Percentiles rank a stretch among this genome's conserved stretches.
Evolutionary conservation across 2,888 invertebrate species (phyloP).

Genomic region (Leptinotarsa haldemani): DNA sequence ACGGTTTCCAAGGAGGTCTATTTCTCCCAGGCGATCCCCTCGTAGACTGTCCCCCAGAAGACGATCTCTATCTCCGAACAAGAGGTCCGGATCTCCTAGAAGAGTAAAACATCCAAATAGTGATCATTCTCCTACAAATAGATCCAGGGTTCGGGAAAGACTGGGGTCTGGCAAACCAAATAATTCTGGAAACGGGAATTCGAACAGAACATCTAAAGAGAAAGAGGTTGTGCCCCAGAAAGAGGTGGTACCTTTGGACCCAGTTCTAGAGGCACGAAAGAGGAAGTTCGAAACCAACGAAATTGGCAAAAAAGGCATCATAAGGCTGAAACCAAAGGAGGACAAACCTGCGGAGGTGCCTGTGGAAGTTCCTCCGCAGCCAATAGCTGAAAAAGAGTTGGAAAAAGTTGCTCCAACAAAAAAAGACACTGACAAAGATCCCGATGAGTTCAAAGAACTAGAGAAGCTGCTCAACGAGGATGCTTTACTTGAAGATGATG

Average conservation of each 20-base stretch:
- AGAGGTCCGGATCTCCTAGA: constrained; percentile 52
- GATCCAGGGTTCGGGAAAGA: constrained; percentile 51
- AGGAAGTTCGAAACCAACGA: constrained; percentile 69
- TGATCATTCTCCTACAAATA: constrained; percentile 24
- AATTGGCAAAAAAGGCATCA: constrained; percentile 67
- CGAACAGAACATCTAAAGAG: constrained; percentile 28
- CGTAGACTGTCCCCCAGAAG: constrained; percentile 48
- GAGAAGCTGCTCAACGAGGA: constrained; percentile 51
- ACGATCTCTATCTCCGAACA: constrained; percentile 45
- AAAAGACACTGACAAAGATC: constrained; percentile 27
- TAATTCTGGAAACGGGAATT: constrained; percentile 27
- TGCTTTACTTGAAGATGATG: constrained; percentile 49
- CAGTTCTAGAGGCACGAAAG: constrained; percentile 68
- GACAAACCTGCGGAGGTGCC: constrained; percentile 35
- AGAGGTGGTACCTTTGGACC: constrained; percentile 59
- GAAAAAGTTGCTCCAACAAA: constrained; percentile 21
- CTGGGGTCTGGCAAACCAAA: constrained; percentile 51
- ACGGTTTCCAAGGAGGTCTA: constrained; percentile 50
- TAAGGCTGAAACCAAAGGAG: constrained; percentile 63
- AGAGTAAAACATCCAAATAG: constrained; percentile 33
- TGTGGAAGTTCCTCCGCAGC: constrained; percentile 20
- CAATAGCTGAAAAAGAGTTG: constrained; percentile 24
- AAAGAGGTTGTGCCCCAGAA: constrained; percentile 35
- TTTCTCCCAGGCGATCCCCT: constrained; percentile 53
- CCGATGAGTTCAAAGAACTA: constrained; percentile 48